These are phyloP conservation scores for Pangasius sanitwongsei DNA, from an alignment of 2,797 vertebrate species.

Conservation along the genomic window DNA sequence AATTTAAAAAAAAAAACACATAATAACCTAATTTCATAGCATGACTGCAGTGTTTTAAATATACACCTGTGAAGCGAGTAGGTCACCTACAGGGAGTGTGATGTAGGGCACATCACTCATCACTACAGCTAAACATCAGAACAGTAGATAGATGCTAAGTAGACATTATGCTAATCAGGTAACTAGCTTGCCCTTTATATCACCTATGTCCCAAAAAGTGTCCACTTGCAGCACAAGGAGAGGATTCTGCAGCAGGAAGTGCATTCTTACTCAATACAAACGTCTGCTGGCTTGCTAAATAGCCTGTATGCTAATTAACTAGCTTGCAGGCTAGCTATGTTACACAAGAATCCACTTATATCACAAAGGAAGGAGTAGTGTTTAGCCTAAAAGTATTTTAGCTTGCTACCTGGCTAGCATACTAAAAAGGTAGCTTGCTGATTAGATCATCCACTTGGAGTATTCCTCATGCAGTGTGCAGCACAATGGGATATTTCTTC, in stretches of 20 bases:
- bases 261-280: background rate
- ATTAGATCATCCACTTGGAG: background rate
- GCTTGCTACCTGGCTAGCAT: background rate
- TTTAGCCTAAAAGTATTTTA: background rate
- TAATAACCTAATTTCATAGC: constrained; percentile 29
- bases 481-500: background rate
- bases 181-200: background rate
- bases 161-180: background rate
- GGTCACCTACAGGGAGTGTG: constrained; percentile 33
- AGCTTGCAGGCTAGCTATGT: background rate
- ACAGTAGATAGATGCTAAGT: background rate
- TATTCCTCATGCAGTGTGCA: background rate
- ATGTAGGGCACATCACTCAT: background rate
- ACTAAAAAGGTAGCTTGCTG: background rate
- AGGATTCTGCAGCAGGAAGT: background rate
- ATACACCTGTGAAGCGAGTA: constrained; percentile 37
- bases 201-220: background rate
- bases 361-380: background rate
- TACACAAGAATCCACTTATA: background rate
- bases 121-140: background rate
- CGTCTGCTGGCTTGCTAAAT: background rate
- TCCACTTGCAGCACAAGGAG: background rate
- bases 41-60: constrained; percentile 31
- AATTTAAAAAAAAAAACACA: background rate
- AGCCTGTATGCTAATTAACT: background rate